A percentile compares a stretch with the other conserved stretches of the same genome.
These are phyloP conservation scores for Oreortyx pictus DNA, from an alignment of 2,797 vertebrate species.

Conservation along the genomic window DNA sequence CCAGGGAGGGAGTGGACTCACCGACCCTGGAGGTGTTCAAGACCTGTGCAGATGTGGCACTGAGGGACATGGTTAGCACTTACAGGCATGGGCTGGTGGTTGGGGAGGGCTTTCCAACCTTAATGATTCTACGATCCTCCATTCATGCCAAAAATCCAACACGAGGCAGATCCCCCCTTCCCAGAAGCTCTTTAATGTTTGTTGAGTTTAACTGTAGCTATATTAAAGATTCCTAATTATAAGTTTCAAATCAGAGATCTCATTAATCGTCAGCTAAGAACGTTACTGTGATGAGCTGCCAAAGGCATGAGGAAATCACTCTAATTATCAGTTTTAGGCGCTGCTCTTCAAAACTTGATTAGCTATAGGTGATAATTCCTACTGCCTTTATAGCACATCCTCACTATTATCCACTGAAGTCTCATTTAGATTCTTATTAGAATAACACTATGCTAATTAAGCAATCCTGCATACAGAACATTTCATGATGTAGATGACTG, in stretches of 20 bases:
- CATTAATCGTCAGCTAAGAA: constrained; percentile 46
- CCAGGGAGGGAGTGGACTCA: too few species aligned
- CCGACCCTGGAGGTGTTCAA: too few species aligned
- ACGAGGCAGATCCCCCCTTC: background rate
- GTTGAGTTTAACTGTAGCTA: background rate
- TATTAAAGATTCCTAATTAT: constrained; percentile 26
- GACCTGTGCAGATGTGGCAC: too few species aligned
- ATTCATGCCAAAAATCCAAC: background rate
- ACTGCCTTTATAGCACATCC: background rate
- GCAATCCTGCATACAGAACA: background rate
- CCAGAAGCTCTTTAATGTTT: background rate
- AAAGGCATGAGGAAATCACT: constrained; percentile 40
- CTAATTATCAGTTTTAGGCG: constrained; percentile 34
- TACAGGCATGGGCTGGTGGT: too few species aligned
- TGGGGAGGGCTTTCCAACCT: too few species aligned
- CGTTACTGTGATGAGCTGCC: constrained; percentile 4
- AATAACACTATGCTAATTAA: constrained; percentile 32
- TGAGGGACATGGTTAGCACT: too few species aligned
- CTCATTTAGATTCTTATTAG: constrained; percentile 16
- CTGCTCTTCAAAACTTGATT: constrained; percentile 41
- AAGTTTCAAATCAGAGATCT: constrained; percentile 9
- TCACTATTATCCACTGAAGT: constrained; percentile 6
- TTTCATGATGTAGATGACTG: background rate
- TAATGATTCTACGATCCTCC: too few species aligned
- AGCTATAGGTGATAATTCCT: constrained; percentile 39